phyloP scores from a whole-genome alignment of 2,888 invertebrate species.

The Caenorhabditis sp. region DNA sequence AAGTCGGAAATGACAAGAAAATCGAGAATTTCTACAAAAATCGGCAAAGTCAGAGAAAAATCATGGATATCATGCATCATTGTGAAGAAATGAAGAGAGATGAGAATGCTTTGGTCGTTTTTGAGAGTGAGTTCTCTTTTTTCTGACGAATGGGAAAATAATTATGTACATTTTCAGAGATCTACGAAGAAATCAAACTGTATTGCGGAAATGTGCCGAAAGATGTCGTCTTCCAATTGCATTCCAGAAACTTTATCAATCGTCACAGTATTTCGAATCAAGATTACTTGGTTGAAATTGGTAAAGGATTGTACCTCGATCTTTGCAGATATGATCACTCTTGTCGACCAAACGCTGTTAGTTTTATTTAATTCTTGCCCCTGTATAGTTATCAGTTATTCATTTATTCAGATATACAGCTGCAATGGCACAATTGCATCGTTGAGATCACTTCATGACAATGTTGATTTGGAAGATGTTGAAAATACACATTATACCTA shows the following conservation, averaged over 20 bases:
- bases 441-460: conserved; percentile 58
- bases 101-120: conserved; percentile 56
- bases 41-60: conserved; percentile 56
- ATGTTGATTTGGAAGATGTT: conserved; percentile 60
- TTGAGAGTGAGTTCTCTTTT: conserved; percentile 49
- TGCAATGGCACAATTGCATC: conserved; percentile 66
- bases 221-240: conserved; percentile 68
- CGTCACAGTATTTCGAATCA: conserved; percentile 70
- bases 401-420: conserved; percentile 63
- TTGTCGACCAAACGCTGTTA: conserved; percentile 67
- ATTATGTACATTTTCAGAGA: conserved; percentile 44
- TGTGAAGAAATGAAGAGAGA: conserved; percentile 62
- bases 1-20: conserved; percentile 58
- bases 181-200: conserved; percentile 54
- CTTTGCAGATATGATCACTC: conserved; percentile 71
- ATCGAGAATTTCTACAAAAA: conserved; percentile 64
- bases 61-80: conserved; percentile 70
- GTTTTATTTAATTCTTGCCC: not conserved
- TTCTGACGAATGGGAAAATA: not conserved
- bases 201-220: conserved; percentile 60
- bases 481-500: conserved; percentile 69
- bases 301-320: conserved; percentile 70
- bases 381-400: too few species aligned
- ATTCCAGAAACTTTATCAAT: conserved; percentile 70
- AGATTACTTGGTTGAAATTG: conserved; percentile 68